phyloP scores from a whole-genome alignment of 2,888 invertebrate genomes.

The Spicauda simplicius region DNA sequence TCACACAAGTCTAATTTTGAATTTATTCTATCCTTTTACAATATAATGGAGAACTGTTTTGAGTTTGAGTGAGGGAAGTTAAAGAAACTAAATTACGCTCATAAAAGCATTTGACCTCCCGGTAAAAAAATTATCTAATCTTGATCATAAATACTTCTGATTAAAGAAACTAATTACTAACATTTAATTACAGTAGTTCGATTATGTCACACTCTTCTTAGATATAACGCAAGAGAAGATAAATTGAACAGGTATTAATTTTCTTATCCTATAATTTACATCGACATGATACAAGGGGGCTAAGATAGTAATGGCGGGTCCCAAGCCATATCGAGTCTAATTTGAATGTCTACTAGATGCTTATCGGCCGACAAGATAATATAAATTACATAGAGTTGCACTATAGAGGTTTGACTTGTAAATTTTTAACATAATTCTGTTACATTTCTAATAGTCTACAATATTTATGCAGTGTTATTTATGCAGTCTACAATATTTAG shows the following conservation, averaged over 20 bases:
- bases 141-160: no score
- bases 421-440: not conserved
- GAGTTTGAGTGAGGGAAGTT: no score
- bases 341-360: constrained; percentile 12
- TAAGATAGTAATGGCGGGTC: not conserved
- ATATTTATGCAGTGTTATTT: no score
- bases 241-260: constrained; percentile 7
- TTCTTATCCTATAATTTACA: not conserved
- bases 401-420: not conserved
- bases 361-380: constrained; percentile 10
- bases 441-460: not conserved
- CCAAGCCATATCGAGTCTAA: not conserved
- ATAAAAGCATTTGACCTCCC: no score
- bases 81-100: no score
- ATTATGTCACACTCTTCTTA: constrained; percentile 1
- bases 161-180: not conserved
- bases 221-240: not conserved
- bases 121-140: no score
- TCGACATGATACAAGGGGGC: not conserved
- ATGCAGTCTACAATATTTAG: no score
- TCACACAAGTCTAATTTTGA: no score
- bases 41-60: no score
- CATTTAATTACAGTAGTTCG: not conserved
- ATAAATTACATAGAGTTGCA: constrained; percentile 1
- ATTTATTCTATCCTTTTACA: no score